phyloP scores from a whole-genome alignment of 1,140 invertebrate species.

The Monochamus saltuarius region DNA sequence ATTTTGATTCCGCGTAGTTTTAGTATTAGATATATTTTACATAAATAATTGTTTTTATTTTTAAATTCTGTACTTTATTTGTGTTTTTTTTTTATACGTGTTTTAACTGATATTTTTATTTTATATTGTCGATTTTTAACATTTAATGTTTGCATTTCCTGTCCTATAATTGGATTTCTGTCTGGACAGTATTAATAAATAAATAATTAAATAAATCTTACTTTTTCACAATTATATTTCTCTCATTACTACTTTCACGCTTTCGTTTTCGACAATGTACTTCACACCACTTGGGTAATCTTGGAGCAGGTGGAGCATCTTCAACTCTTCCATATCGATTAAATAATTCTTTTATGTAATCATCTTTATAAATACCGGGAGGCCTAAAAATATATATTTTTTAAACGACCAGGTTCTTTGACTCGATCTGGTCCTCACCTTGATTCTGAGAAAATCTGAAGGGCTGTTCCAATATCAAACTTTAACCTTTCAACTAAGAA shows the following conservation, averaged over 20 bases:
- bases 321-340: conserved; percentile 9
- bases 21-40: too few relatives aligned
- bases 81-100: too few relatives aligned
- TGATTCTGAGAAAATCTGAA: conserved; percentile 71
- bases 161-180: too few relatives aligned
- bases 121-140: too few relatives aligned
- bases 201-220: neutral
- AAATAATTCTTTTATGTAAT: conserved; percentile 14
- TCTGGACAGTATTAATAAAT: too few relatives aligned
- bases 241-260: neutral
- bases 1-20: too few relatives aligned
- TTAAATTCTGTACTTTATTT: too few relatives aligned
- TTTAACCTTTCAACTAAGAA: conserved; percentile 80
- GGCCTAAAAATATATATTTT: conserved; percentile 11
- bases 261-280: too few relatives aligned
- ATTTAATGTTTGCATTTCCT: too few relatives aligned
- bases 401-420: neutral
- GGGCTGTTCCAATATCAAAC: conserved; percentile 74
- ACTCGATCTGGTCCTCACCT: conserved; percentile 29
- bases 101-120: too few relatives aligned
- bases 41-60: too few relatives aligned
- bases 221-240: neutral
- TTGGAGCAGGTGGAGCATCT: conserved; percentile 2
- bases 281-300: conserved; percentile 5
- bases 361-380: conserved; percentile 15